Conservation (phyloP, 2,888 invertebrate genomes). For the Campoplex nolae region DNA sequence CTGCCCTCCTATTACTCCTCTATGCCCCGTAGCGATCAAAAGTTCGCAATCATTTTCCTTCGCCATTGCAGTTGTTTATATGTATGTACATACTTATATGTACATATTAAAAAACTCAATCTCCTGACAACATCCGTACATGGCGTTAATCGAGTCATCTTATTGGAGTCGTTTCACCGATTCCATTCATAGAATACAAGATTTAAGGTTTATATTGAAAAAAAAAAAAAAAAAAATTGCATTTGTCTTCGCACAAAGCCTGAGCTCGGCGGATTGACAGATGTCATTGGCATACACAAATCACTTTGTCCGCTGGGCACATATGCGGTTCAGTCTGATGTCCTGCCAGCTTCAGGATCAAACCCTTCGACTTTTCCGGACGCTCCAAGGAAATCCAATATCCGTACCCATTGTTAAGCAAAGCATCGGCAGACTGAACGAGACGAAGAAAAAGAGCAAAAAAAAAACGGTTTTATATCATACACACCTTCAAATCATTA, state of each 20-base stretch:
- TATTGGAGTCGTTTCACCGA: constrained; percentile 21
- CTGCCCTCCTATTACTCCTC: constrained; percentile 55
- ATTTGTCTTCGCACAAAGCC: constrained; percentile 33
- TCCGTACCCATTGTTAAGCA: constrained; percentile 57
- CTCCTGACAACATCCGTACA: constrained; percentile 17
- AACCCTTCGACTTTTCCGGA: constrained; percentile 57
- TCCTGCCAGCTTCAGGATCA: constrained; percentile 61
- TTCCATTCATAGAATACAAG: constrained; percentile 23
- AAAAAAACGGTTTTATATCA: constrained; percentile 44
- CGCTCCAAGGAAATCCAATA: constrained; percentile 65
- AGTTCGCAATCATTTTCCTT: constrained; percentile 53
- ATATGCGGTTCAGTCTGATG: constrained; percentile 50
- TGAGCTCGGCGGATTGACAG: constrained; percentile 41
- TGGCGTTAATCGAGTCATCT: constrained; percentile 59
- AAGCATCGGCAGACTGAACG: neutral
- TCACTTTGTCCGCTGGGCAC: constrained; percentile 62
- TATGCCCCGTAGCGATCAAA: constrained; percentile 45
- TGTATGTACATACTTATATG: neutral
- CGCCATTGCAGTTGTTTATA: constrained; percentile 5
- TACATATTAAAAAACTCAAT: constrained; percentile 13
- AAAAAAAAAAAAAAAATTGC: constrained; percentile 28
- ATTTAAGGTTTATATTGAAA: constrained; percentile 6
- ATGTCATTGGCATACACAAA: constrained; percentile 70
- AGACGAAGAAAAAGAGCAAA: constrained; percentile 2
- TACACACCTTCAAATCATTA: constrained; percentile 34